Evolutionary conservation across 2,797 vertebrate species (phyloP), one percentile per base, ranked within the genome.

Genomic region (Macropodus opercularis): DNA sequence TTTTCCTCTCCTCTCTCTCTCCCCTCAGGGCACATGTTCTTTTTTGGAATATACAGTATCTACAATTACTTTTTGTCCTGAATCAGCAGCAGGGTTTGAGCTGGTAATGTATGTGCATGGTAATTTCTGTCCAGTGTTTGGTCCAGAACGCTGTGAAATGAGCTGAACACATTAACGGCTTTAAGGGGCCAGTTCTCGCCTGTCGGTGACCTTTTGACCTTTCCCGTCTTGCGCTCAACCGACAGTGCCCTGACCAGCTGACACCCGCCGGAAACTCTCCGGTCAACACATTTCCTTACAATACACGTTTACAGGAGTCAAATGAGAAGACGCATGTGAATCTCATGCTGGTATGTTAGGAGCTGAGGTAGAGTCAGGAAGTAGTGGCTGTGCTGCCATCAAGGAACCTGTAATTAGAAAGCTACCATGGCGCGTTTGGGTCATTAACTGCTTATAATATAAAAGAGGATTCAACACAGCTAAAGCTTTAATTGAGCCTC

Each of bases 1-100:
- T 87, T 89, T 91, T 88, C 88, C 89, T 75, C 53, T 72, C 60
- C 72, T 75, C 31, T 15, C 72, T 55, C 67, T 80, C 29, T 66
- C 75, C 62, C 74, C 75, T n/a, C 19, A 52, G 52, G 76, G 69
- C 55, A 52, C 8, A 2, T 32, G 29, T 63, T 79, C 55, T 40
- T 60, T 79, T 80, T 66, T 50, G 39, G 60, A 77, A 62, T 22
- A 54, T 18, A 49, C 26, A 17, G 23, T 48, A 70, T 66, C 44
- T 55, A 26, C 38, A 68, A 24, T 59, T 64, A 69, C 27, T 56
- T 63, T 72, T 49, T 29, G 23, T 51, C 5, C 49, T 8, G 3
- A 6, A 38, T 52, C 26, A 21, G 14, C 38, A 22, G 26, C 47
- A 22, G 14, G 12, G 24, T 14, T n/a, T 36, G 11, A 22, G 13